Base-by-base conservation (phyloP, 2,797 vertebrate genomes). In the Acrossocheilus fasciatus region DNA sequence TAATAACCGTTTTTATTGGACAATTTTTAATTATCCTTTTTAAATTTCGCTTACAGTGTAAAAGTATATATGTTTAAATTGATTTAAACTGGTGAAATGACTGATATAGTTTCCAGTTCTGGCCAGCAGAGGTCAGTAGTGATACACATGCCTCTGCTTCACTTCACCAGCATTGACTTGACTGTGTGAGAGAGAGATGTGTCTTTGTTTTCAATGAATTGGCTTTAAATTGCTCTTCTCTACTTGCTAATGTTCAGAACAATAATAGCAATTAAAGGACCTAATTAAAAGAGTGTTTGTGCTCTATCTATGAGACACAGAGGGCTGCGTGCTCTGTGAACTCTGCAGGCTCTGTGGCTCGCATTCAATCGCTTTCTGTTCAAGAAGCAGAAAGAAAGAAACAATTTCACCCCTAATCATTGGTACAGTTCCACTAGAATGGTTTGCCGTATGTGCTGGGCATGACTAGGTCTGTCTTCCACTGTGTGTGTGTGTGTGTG, bases 61-160 rank as follows among this genome's bases (percentile, higher is more conserved):
- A 72, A 80, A 20, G 9, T 15, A 14, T 18, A 34, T 8, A 39
- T 8, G 68, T 43, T 39, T 62, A 23, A 59, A 72, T 47, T 15
- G 14, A 54, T 9, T 69, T 14, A 8, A 34, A 59, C 7, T 23
- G 17, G 7, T 23, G 15, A 54, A 66, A 62, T 34, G 6, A 26
- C 11, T 73, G 2, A 18, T 34, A 15, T 47, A 79, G 45, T 43
- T 41, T 34, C 9, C 12, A 69, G 54, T n/a, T 79, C 80, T 47
- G 57, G 64, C 88, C 88, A 87, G 52, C 57, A 89, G 88, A 89
- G 75, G 86, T 52, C 88, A 83, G 79, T 81, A 81, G 14, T 66
- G 74, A 72, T 57, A 78, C 54, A 41, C 36, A 54, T 9, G 57
- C 30, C 36, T 75, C 59, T 70, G 17, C 52, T 57, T 83, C 6